Base-by-base conservation (phyloP, 2,113 vertebrate genomes). In the Todiramphus chloris region DNA sequence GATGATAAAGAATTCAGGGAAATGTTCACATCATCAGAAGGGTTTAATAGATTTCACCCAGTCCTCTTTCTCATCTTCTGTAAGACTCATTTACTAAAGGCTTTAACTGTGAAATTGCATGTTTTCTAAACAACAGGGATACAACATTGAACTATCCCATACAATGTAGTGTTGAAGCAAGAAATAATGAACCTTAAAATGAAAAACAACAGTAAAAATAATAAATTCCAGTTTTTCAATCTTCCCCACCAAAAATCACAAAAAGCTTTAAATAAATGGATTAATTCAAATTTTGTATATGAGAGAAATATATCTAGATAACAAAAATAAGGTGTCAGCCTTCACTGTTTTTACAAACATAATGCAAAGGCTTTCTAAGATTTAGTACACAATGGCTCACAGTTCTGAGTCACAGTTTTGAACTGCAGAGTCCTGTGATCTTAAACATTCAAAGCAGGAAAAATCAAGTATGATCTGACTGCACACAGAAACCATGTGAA, bases 51-150 rank as follows among this genome's bases (percentile, higher is more conserved):
- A 90, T 80, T 95, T 83, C 37, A 89, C 21, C 10, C 60, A 55
- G 51, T 83, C 19, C 16, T 89, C 55, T 86, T 89, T 87, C 72
- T 89, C 41, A 23, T 90, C 86, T 81, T 55, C 50, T 87, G 64
- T 55, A 86, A 93, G 95, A 90, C 75, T 92, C 35, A 69, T 93
- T 95, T 95, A 69, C 88, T 83, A 86, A 92, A 95, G 56, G 78
- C 43, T 85, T 66, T 88, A 76, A 88, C 62, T 92, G 82, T 95
- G 90, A 95, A 94, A 97, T 97, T 93, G 33, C 27, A 80, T 95
- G 63, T 90, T 96, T 94, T 92, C 82, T 96, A 90, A 79, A 83
- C 83, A 73, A 83, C 62, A 69, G 24, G 13, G 46, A 69, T 72
- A 46, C 18, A 66, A 86, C 44, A 85, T 66, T 4, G 1, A 92